Evolutionary conservation across 2,113 vertebrate species (phyloP).

Genomic region (Leucoraja erinaceus): DNA sequence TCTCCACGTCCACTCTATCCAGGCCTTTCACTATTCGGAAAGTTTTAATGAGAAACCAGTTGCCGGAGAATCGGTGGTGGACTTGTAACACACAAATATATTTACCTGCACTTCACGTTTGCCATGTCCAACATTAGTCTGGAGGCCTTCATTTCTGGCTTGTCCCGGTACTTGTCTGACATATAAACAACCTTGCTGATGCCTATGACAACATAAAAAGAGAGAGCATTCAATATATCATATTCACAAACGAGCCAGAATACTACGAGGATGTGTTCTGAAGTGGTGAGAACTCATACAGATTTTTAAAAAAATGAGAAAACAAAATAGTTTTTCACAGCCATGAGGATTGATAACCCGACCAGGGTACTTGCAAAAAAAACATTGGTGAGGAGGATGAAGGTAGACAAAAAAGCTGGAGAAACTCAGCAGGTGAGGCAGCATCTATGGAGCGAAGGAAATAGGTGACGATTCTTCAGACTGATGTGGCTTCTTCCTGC

Average conservation of each 20-base stretch:
- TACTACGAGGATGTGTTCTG: not conserved
- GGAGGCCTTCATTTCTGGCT: constrained; percentile 73
- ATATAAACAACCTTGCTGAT: constrained; percentile 86
- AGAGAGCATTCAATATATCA: constrained; percentile 16
- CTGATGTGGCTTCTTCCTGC: too few species aligned
- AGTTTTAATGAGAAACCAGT: too few species aligned
- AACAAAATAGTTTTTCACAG: not conserved
- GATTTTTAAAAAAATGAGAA: not conserved
- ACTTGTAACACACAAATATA: not conserved
- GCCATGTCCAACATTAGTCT: constrained; percentile 74
- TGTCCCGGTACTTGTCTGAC: constrained; percentile 87
- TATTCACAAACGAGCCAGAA: constrained; percentile 13
- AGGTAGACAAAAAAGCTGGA: too few species aligned
- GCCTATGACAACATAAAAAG: constrained; percentile 57
- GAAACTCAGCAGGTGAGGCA: too few species aligned
- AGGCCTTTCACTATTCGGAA: too few species aligned
- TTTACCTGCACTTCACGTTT: constrained; percentile 70
- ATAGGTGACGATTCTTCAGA: too few species aligned
- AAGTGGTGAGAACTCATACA: not conserved
- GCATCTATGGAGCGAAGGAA: too few species aligned
- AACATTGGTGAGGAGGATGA: too few species aligned
- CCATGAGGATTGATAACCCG: not conserved
- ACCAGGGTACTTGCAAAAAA: not conserved
- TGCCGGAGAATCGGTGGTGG: too few species aligned
- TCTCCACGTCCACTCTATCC: too few species aligned